These are phyloP conservation scores for Cephalopterus ornatus DNA, from an alignment of 2,113 vertebrate species.

Conservation along the genomic window DNA sequence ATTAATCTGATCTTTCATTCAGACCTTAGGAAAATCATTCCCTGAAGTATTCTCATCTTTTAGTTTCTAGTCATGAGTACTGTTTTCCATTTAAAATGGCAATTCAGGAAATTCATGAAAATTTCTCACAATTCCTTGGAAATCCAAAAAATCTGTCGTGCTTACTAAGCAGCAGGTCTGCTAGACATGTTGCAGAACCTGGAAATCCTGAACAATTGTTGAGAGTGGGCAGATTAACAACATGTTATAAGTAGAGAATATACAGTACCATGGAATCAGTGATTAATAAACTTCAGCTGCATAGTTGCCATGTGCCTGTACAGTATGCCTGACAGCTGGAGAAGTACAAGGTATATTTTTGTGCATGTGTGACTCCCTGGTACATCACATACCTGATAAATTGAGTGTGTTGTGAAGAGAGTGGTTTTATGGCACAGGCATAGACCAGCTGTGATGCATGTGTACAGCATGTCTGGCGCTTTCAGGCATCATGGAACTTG, in stretches of 20 bases:
- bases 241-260: accelerated
- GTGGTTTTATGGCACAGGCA: background rate
- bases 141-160: background rate
- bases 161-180: background rate
- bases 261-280: background rate
- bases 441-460: background rate
- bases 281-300: background rate
- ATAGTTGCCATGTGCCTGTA: background rate
- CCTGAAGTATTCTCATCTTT: background rate
- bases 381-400: background rate
- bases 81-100: background rate
- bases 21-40: background rate
- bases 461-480: background rate
- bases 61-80: background rate
- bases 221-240: background rate
- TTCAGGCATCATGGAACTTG: background rate
- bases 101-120: background rate
- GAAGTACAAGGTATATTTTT: background rate
- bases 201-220: background rate
- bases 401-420: background rate
- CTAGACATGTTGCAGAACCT: background rate
- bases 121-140: background rate
- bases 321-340: background rate
- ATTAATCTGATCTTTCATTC: background rate
- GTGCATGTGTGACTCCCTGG: background rate